phyloP scores from a whole-genome alignment of 2,113 vertebrate genomes.

The Emydura subglobosa region DNA sequence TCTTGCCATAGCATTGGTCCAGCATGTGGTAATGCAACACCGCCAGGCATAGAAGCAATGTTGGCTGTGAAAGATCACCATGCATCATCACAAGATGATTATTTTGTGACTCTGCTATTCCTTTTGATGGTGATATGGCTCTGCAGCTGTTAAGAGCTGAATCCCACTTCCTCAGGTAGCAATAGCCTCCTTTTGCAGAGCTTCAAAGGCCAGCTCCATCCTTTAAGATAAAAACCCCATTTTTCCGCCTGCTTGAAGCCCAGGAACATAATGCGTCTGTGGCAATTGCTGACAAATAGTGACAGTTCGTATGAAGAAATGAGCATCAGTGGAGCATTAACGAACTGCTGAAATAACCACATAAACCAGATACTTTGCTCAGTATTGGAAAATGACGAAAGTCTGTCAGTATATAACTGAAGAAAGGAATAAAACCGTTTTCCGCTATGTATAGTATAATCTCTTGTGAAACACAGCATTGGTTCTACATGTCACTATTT shows the following conservation, averaged over 20 bases:
- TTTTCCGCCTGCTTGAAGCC: constrained; percentile 57
- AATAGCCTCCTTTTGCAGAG: not conserved
- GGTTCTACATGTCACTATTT: not conserved
- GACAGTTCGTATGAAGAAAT: constrained; percentile 31
- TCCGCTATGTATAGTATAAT: not conserved
- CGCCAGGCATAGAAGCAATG: fast-evolving
- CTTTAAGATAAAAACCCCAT: constrained; percentile 11
- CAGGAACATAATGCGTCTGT: not conserved
- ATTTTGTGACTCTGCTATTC: not conserved
- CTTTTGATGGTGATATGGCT: not conserved
- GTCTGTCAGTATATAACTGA: not conserved
- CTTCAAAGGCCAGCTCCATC: constrained; percentile 37
- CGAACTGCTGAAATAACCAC: constrained; percentile 32
- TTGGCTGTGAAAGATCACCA: not conserved
- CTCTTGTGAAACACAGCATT: not conserved
- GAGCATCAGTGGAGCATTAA: constrained; percentile 19
- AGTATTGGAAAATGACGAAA: not conserved
- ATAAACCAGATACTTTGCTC: constrained; percentile 7
- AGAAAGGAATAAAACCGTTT: not conserved
- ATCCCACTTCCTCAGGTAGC: not conserved
- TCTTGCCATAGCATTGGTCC: fast-evolving
- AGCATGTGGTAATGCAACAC: not conserved
- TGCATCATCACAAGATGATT: fast-evolving
- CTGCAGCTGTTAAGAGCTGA: not conserved
- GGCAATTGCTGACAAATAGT: constrained; percentile 28